Evolutionary conservation across 2,113 vertebrate genomes (phyloP).

Genomic region (Oxyruncus cristatus): DNA sequence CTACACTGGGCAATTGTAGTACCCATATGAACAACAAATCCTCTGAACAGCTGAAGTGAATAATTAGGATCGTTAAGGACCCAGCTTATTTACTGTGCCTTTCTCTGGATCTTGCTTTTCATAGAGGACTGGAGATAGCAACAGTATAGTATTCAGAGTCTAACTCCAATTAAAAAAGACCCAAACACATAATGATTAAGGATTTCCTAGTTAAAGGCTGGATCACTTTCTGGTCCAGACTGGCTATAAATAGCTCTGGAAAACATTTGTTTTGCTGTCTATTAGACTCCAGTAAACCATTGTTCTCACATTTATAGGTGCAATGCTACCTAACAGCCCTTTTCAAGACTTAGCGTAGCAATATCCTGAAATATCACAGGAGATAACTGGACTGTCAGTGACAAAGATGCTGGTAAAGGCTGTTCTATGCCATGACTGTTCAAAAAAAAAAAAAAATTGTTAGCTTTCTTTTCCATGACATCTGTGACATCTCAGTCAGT

Average conservation of each 20-base stretch:
- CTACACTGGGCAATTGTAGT: not conserved
- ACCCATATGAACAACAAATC: not conserved
- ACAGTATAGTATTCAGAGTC: not conserved
- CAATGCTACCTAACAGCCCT: not conserved
- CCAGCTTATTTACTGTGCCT: not conserved
- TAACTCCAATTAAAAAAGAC: not conserved
- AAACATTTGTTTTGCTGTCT: not conserved
- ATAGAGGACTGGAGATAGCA: not conserved
- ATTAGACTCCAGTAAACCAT: not conserved
- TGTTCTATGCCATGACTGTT: not conserved
- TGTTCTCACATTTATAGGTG: not conserved
- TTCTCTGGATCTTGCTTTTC: not conserved
- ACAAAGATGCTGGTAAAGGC: not conserved
- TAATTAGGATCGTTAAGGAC: not conserved
- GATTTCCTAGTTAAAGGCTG: not conserved
- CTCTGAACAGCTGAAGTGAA: not conserved
- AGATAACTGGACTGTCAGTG: not conserved
- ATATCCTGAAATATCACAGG: not conserved
- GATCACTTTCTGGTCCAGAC: not conserved
- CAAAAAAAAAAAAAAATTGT: not conserved
- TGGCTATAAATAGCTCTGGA: not conserved
- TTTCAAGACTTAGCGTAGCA: not conserved
- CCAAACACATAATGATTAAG: not conserved
- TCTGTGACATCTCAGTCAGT: slow-evolving; percentile 39
- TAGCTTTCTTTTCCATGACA: slow-evolving; percentile 45